Evolutionary conservation across 2,113 vertebrate species (phyloP), one percentile per base, ranked within the genome.

Genomic region (Grus americana): DNA sequence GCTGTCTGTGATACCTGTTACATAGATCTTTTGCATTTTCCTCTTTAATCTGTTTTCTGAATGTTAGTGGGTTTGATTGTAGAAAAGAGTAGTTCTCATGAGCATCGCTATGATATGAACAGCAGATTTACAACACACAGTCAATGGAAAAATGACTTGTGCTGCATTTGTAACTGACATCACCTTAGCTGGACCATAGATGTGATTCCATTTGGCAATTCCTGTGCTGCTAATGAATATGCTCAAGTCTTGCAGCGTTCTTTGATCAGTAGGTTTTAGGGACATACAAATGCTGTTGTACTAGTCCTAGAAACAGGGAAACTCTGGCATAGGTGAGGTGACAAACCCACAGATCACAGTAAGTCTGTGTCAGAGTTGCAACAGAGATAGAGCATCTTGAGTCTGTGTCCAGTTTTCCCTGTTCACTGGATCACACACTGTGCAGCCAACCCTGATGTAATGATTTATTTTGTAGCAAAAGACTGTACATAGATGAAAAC

Each of bases 201-300:
- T 83, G 59, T 90, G 82, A 58, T 88, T 90, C 86, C 92, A 83
- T 96, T 79, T 93, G 92, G 79, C 90, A 74, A 34, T 57, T 88
- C 47, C 36, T 92, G 71, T 83, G 59, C 82, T 80, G 17, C 72
- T 94, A 22, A 88, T 71, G 65, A 92, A 52, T 78, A 89, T 49
- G 15, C 29, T 79, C 55, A 62, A 83, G 63, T 70, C 38, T 62
- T 67, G n/a, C 23, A 46, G 47, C 67, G 21, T 71, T 92, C 59
- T 93, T 80, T 91, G 34, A 75, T 88, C 29, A 50, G 75, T 27
- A 86, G 59, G 38, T 66, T 63, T 63, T 62, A 93, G 76, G 36
- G 42, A 44, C 21, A 6, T 74, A 21, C 1, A 52, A 59, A 61
- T 34, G 5, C 24, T 50, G 55, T 55, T 67, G 49, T 50, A 34